Evolutionary conservation across 2,113 vertebrate genomes (phyloP), one percentile per base, ranked within the genome.

Genomic region (Hippocampus barbouri): DNA sequence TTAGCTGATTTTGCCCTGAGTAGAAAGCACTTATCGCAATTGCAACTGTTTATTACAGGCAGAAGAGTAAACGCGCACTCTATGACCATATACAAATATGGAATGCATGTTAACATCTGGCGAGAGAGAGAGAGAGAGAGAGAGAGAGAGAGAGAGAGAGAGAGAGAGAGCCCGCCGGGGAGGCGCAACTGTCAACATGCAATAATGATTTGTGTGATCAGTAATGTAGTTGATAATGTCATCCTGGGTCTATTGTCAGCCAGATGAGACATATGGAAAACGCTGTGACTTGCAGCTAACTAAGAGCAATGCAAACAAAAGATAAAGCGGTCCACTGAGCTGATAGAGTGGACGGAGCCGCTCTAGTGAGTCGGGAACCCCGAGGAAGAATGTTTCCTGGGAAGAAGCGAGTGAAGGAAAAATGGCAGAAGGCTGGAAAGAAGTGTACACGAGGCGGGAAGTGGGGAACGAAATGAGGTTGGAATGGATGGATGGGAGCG

Each of bases 151-250:
- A 38, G 34, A 6, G 34, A 38, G 30, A 34, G 30, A 3, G 30
- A 4, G 34, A 38, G 64, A 77, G 73, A 1, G 66, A 63, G 81
- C 53, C 62, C 54, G 56, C 16, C 45, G 60, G 78, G 81, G 75
- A 57, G 79, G 68, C 1, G 21, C 73, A 73, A 76, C 69, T 85
- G 87, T 89, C 86, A 45, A 77, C 78, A 61, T 70, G 56, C 21
- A 72, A 65, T 27, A 6, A 43, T 83, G 88, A 86, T 88, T 87
- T 89, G 85, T 84, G 80, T 62, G 77, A 89, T 83, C 74, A 77
- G 79, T 86, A 83, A 87, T 78, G 80, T 73, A 66, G 85, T 86
- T 91, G 86, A 92, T 89, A 87, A 85, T 80, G 79, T 77, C 81
- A 76, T 87, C 89, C 83, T 75, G 80, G 64, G 70, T 73, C 60